Evolutionary conservation across 1,140 invertebrate genomes (phyloP), one percentile per base, ranked within the genome.

Genomic region (Scaptomyza pallida): DNA sequence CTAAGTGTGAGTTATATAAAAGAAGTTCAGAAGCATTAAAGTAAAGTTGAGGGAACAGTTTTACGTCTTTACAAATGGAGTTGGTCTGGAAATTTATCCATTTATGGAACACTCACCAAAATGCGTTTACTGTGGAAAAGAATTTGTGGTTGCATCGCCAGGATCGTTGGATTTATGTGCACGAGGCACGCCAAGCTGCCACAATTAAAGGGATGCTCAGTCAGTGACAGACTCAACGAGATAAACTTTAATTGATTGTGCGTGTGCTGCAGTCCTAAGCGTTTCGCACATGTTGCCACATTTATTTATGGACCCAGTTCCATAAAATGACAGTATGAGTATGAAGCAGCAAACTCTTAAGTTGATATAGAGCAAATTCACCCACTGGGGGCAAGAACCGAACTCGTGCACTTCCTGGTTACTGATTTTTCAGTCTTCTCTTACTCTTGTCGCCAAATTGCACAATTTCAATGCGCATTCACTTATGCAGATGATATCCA

Each of bases 171-270:
- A 75, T 88, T 88, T 81, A 81, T 86, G 77, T 74, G 70, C 55
- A 44, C 30, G 40, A 44, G 65, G 69, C 77, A 86, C 74, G 81
- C 62, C 76, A 76, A 40, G 60, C 48, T 78, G 80, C 57, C 72
- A 67, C 55, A 60, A 55, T 62, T 15, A 30, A 57, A 62, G 59
- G 64, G 72, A 56, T 57, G 19, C 43, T 65, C 59, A 64, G 62
- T 61, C 57, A 37, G 56, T 51, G 78, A 63, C 69, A 77, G 56
- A 41, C 40, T 26, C 68, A 72, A 61, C 65, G 75, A 75, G 80
- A 83, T 88, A 81, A 81, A 86, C 67, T 73, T 86, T 86, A 86
- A 86, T 86, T 88, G 82, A 88, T 86, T 76, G 64, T 81, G 65
- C 82, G 82, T 81, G 37, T 55, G 56, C 50, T 35, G 21, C 19